Conservation (phyloP, 2,113 vertebrate species). For the Nothobranchius kuhntae region DNA sequence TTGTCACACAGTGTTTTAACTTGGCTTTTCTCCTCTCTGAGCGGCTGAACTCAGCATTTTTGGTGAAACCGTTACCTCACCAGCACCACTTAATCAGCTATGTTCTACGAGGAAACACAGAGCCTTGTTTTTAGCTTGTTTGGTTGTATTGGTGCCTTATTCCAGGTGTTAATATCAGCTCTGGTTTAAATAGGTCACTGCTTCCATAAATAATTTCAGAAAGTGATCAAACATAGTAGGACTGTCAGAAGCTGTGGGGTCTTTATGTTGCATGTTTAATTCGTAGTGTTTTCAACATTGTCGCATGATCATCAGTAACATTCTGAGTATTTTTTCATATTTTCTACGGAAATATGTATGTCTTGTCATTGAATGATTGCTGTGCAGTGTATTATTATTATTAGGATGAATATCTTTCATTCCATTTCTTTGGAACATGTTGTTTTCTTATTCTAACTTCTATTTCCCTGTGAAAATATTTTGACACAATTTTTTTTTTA, state of each 20-base stretch:
- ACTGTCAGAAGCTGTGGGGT: background rate
- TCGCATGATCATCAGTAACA: slow-evolving; percentile 49
- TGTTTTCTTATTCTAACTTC: slow-evolving; percentile 25
- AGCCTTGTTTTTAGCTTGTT: slow-evolving; percentile 35
- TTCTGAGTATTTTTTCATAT: background rate
- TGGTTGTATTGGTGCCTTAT: slow-evolving; percentile 76
- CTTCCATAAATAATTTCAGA: slow-evolving; percentile 27
- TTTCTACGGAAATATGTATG: slow-evolving; percentile 9
- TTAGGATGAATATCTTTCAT: slow-evolving; percentile 16
- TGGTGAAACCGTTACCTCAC: slow-evolving; percentile 51
- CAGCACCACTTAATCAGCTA: slow-evolving; percentile 20
- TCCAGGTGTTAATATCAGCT: slow-evolving; percentile 54
- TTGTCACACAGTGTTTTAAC: background rate
- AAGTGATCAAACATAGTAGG: background rate
- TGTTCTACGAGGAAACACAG: slow-evolving; percentile 31
- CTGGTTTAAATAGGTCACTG: slow-evolving; percentile 46
- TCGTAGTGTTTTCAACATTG: slow-evolving; percentile 17
- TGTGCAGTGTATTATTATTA: slow-evolving; percentile 42
- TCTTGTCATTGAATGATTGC: slow-evolving; percentile 36
- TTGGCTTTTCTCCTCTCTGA: slow-evolving; percentile 3
- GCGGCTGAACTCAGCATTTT: background rate
- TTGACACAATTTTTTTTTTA: slow-evolving; percentile 37
- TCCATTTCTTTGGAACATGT: slow-evolving; percentile 9
- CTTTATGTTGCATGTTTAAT: slow-evolving; percentile 47
- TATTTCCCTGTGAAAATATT: slow-evolving; percentile 13